Evolutionary conservation across 2,888 invertebrate species (phyloP).

Genomic region (Phengaris arion): DNA sequence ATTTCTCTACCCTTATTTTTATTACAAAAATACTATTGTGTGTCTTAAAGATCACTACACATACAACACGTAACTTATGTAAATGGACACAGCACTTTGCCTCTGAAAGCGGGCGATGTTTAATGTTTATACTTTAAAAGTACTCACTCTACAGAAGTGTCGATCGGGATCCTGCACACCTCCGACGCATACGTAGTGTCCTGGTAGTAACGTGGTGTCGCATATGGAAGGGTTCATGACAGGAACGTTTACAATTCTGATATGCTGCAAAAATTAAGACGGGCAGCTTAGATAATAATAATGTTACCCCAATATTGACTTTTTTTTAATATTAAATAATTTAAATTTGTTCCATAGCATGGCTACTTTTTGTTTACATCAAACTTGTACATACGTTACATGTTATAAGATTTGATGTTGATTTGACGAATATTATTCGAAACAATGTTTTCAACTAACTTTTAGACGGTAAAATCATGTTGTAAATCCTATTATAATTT

Average conservation of each 20-base stretch:
- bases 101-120: neutral
- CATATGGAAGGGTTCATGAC: constrained; percentile 61
- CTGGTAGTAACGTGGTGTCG: constrained; percentile 58
- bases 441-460: neutral
- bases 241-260: constrained; percentile 64
- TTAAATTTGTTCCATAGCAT: too few species aligned
- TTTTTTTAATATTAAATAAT: too few species aligned
- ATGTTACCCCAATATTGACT: too few species aligned
- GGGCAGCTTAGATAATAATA: too few species aligned
- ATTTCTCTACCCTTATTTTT: too few species aligned
- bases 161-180: constrained; percentile 70
- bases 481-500: neutral
- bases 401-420: too few species aligned
- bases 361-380: too few species aligned
- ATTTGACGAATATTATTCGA: too few species aligned
- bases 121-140: neutral
- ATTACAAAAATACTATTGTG: too few species aligned
- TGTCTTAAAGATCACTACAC: too few species aligned
- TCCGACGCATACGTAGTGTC: constrained; percentile 63
- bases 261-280: constrained; percentile 52
- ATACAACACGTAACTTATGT: neutral
- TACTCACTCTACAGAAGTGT: constrained; percentile 66
- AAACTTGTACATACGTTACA: too few species aligned
- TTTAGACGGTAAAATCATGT: neutral
- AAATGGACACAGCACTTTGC: neutral